Percentiles rank a stretch among this genome's conserved stretches.
Conservation (phyloP, 2,888 invertebrate species). For the Busseola fusca region DNA sequence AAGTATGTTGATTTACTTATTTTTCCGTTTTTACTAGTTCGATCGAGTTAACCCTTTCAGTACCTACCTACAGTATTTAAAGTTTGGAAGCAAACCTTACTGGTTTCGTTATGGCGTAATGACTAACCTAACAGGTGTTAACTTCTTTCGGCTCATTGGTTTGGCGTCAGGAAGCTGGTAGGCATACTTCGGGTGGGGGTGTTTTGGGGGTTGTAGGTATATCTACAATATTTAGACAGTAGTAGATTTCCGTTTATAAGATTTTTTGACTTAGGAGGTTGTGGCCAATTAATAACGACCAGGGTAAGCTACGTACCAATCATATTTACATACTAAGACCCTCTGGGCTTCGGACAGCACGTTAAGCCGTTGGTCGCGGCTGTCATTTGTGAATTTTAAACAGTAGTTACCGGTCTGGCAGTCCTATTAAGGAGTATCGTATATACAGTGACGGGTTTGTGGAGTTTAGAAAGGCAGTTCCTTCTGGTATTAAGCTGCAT, state of each 20-base stretch:
- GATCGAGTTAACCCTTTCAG: neutral
- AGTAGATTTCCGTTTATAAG: neutral
- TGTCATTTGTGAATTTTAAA: too few species aligned
- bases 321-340: too few species aligned
- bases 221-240: neutral
- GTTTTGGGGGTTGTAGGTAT: neutral
- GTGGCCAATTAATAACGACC: too few species aligned
- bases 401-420: too few species aligned
- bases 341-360: too few species aligned
- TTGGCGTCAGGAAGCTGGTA: conserved; percentile 15
- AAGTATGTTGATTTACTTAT: neutral
- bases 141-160: conserved; percentile 32
- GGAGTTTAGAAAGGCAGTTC: too few species aligned
- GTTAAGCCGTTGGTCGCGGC: too few species aligned
- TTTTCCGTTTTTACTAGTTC: neutral
- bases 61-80: conserved; percentile 2
- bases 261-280: too few species aligned
- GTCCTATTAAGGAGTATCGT: too few species aligned
- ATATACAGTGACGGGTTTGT: too few species aligned
- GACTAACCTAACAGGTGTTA: conserved; percentile 19
- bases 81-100: conserved; percentile 2
- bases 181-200: neutral
- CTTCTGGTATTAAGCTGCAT: too few species aligned
- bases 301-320: too few species aligned
- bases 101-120: conserved; percentile 35